Percentiles rank a stretch among this genome's conserved stretches.
Evolutionary conservation across 2,113 vertebrate species (phyloP).

Genomic region (Cygnus buccinator): DNA sequence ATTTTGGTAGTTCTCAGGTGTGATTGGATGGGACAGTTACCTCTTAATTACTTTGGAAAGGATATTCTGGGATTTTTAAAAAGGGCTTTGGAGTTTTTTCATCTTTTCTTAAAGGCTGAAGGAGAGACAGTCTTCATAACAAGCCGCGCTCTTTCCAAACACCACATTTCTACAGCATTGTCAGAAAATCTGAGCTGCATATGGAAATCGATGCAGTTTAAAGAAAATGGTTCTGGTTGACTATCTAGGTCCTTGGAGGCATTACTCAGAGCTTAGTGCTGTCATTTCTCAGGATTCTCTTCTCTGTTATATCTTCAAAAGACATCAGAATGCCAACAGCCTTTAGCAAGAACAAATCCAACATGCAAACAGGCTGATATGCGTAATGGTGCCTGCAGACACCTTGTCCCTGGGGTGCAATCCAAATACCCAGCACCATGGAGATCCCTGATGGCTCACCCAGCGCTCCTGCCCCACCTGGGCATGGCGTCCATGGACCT

Average conservation of each 20-base stretch:
- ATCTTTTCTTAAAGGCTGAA: background rate
- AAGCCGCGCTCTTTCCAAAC: background rate
- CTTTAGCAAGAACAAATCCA: background rate
- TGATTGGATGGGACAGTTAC: background rate
- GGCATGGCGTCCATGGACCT: fast-evolving
- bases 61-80: background rate
- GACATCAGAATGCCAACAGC: conserved; percentile 8
- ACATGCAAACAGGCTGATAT: fast-evolving
- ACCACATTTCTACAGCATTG: background rate
- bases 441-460: background rate
- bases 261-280: conserved; percentile 37
- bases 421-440: background rate
- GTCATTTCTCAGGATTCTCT: conserved; percentile 19
- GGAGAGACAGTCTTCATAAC: background rate
- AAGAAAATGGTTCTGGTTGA: background rate
- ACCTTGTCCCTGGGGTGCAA: background rate
- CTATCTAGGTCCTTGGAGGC: conserved; percentile 39
- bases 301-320: conserved; percentile 8
- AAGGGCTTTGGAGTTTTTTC: background rate
- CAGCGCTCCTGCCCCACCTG: background rate
- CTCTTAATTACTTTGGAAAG: background rate
- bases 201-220: conserved; percentile 28
- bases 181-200: background rate
- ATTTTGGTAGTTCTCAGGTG: background rate
- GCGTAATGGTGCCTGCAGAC: background rate